Base-by-base conservation (phyloP, 2,888 invertebrate genomes). In the Adelphocoris suturalis region DNA sequence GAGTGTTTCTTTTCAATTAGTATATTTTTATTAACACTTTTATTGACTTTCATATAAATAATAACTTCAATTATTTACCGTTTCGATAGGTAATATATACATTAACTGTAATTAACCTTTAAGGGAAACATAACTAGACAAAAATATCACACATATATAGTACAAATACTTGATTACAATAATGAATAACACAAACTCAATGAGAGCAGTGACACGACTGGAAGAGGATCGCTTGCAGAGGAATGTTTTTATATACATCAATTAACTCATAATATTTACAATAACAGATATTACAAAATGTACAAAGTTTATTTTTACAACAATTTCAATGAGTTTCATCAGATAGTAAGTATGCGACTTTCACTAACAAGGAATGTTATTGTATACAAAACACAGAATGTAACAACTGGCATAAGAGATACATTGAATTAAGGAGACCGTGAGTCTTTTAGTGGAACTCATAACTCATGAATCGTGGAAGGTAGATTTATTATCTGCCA, bases 181-280 rank as follows among this genome's bases (percentile, higher is more conserved):
- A 47, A 37, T 47, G 46, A 47, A 80, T 16, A 80, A 80, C 37
- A 47, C n/a, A 46, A 47, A 19, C 37, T 37, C 46, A 80, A 37
- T 19, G 78, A 37, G 78, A 80, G 37, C 19, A 80, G 37, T 80
- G 16, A 16, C 47, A 4, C 46, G 19, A 28, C 14, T 19, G 47
- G 46, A 5, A 37, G 14, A 47, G 16, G 13, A 27, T n/a, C 78
- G 47, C 3, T 46, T 9, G 81, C 46, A 19, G 4, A 82, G 82
- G 82, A 82, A 82, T 82, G 82, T 82, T 14, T 52, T 82, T 82
- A 82, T 82, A 27, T 82, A 82, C 82, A 80, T 37, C 78, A 46
- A n/a, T 7, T 23, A 76, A 16, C 13, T 9, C 13, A 19, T 12
- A 68, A 68, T 68, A 68, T 68, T 23, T 68, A 68, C 68, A 68